These are phyloP conservation scores for Danaus plexippus DNA, from an alignment of 1,140 invertebrate genomes.

Conservation along the genomic window DNA sequence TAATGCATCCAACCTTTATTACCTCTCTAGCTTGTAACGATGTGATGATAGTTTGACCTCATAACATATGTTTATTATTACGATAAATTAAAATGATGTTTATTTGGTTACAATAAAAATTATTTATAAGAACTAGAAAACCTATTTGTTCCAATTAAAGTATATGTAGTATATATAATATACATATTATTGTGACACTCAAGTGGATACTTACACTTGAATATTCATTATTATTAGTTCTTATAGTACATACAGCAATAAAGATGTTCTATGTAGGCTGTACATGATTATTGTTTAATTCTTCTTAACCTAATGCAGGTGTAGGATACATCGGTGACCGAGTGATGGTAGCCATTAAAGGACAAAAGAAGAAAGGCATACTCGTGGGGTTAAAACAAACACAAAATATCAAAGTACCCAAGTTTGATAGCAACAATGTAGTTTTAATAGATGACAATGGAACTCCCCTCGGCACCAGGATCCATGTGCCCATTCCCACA, in stretches of 20 bases:
- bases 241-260: too few species aligned
- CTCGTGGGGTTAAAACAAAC: slow-evolving; percentile 93
- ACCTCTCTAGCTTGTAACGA: too few species aligned
- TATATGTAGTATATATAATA: neutral
- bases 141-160: neutral
- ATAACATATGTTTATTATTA: too few species aligned
- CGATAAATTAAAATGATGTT: too few species aligned
- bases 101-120: too few species aligned
- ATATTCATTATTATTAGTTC: too few species aligned
- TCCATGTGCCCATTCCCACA: slow-evolving; percentile 95
- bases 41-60: too few species aligned
- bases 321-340: slow-evolving; percentile 81
- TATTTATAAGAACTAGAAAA: too few species aligned
- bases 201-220: too few species aligned
- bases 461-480: slow-evolving; percentile 92
- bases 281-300: neutral
- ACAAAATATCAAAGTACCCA: slow-evolving; percentile 87
- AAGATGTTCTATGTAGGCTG: too few species aligned
- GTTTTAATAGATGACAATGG: slow-evolving; percentile 97
- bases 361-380: slow-evolving; percentile 96
- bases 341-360: slow-evolving; percentile 96
- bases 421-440: slow-evolving; percentile 97
- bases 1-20: too few species aligned
- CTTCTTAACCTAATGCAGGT: slow-evolving; percentile 35
- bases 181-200: neutral